Evolutionary conservation across 1,140 invertebrate genomes (phyloP).

Genomic region (Parapsyche elsis): DNA sequence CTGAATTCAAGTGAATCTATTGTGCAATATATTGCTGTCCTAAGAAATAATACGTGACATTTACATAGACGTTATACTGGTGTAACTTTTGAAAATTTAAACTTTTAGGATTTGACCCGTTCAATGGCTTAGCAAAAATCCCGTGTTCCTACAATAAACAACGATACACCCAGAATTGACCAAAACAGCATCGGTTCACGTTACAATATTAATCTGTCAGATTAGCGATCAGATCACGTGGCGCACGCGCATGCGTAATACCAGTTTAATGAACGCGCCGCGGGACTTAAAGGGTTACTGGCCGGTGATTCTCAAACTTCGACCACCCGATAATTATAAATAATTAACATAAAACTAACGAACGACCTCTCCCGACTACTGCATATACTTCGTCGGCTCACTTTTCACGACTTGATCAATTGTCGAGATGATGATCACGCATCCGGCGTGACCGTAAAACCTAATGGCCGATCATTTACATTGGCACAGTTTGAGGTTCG

Average conservation of each 20-base stretch:
- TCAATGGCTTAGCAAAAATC: too few relatives aligned
- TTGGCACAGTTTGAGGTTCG: background rate
- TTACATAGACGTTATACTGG: too few relatives aligned
- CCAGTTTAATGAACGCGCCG: constrained; percentile 44
- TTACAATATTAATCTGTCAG: constrained; percentile 40
- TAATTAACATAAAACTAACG: background rate
- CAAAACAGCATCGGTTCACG: background rate
- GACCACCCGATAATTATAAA: background rate
- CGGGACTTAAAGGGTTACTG: constrained; percentile 49
- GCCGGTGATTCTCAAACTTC: constrained; percentile 18
- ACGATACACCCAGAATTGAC: background rate
- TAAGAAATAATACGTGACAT: too few relatives aligned
- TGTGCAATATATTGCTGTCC: too few relatives aligned
- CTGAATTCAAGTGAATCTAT: too few relatives aligned
- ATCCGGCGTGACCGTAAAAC: background rate
- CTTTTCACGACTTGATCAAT: too few relatives aligned
- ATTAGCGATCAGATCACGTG: constrained; percentile 48
- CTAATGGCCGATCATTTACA: background rate
- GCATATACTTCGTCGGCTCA: too few relatives aligned
- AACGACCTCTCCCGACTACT: too few relatives aligned
- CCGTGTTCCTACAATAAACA: too few relatives aligned
- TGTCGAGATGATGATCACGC: too few relatives aligned
- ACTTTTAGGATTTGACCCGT: too few relatives aligned
- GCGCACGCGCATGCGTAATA: constrained; percentile 39
- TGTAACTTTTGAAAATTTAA: too few relatives aligned